These are phyloP conservation scores for Peucedramus taeniatus DNA, from an alignment of 2,113 vertebrate genomes.

Conservation along the genomic window DNA sequence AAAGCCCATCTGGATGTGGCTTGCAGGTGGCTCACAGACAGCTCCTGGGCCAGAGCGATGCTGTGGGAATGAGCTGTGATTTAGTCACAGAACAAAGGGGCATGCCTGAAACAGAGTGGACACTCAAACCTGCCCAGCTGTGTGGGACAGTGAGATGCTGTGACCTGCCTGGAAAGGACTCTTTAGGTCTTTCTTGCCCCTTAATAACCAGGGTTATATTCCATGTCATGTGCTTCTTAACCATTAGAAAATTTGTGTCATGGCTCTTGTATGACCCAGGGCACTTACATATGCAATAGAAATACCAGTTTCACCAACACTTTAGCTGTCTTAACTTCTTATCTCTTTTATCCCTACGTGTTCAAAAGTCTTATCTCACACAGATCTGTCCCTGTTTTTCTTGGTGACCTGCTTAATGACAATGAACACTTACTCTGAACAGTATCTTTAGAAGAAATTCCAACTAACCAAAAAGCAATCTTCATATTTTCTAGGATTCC, in stretches of 20 bases:
- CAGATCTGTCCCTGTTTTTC: neutral
- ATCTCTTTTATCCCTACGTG: neutral
- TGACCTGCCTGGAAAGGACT: neutral
- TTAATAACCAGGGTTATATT: neutral
- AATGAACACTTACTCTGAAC: neutral
- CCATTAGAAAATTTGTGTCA: neutral
- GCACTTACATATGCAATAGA: neutral
- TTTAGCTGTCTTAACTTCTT: neutral
- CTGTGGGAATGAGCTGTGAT: neutral
- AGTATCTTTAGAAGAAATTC: neutral
- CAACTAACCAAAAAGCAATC: neutral
- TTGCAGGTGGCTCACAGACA: neutral
- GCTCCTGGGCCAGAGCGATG: neutral
- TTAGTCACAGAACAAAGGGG: neutral
- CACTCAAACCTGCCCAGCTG: neutral
- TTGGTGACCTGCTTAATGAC: neutral
- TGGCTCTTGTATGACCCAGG: neutral
- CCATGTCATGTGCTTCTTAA: neutral
- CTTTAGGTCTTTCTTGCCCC: neutral
- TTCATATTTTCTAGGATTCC: neutral
- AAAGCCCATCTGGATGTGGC: neutral
- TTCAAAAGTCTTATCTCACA: neutral
- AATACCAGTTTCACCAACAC: neutral
- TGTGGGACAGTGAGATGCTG: neutral
- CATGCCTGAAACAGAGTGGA: neutral